Evolutionary conservation across 2,113 vertebrate genomes (phyloP).

Genomic region (Dromaius novaehollandiae): DNA sequence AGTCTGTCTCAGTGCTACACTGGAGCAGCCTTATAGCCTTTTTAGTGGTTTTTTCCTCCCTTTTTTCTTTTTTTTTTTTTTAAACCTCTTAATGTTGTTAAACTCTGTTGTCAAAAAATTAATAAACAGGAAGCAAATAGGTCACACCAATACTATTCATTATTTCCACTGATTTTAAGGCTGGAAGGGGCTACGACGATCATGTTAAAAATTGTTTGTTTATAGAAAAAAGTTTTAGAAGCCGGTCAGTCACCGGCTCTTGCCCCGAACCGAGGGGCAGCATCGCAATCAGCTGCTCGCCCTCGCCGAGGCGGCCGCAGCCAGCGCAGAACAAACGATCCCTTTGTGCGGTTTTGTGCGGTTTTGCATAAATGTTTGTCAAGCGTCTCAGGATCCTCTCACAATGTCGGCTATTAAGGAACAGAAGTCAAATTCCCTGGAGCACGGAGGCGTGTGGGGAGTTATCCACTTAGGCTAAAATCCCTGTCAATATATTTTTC

Average conservation of each 20-base stretch:
- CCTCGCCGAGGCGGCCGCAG: conserved; percentile 17
- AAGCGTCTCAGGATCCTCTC: conserved; percentile 42
- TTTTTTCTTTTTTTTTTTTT: too few relatives aligned
- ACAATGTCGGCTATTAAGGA: conserved; percentile 5
- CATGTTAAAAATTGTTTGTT: background rate
- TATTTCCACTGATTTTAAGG: conserved; percentile 47
- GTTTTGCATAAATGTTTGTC: conserved; percentile 62
- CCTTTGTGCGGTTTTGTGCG: conserved; percentile 59
- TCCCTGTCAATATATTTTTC: background rate
- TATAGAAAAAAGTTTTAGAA: conserved; percentile 29
- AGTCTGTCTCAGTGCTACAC: background rate
- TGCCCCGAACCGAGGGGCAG: conserved; percentile 20
- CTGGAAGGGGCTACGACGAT: background rate
- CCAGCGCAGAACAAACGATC: conserved; percentile 51
- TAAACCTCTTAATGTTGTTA: background rate
- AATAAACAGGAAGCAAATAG: conserved; percentile 28
- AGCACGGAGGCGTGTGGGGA: background rate
- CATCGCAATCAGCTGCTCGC: conserved; percentile 26
- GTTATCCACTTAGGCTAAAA: conserved; percentile 44
- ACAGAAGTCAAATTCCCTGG: conserved; percentile 54
- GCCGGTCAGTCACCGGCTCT: conserved; percentile 4
- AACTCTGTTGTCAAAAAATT: background rate
- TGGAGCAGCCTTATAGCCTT: background rate
- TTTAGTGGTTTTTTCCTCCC: background rate
- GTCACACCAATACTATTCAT: background rate